These are phyloP conservation scores for Chrysolina haemoptera DNA, from an alignment of 2,888 invertebrate genomes.

Conservation along the genomic window DNA sequence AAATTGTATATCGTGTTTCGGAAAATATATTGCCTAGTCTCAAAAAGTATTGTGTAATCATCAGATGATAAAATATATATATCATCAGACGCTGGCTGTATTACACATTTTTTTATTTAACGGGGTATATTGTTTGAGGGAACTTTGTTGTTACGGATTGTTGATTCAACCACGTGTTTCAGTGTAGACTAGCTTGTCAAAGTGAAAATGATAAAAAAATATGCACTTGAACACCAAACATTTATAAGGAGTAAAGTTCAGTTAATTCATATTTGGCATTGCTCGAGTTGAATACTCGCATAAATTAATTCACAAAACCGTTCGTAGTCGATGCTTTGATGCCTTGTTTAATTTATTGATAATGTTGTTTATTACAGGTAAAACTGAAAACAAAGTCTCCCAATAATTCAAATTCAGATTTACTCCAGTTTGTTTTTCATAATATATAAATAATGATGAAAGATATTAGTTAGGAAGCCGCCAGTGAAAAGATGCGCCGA, in stretches of 20 bases:
- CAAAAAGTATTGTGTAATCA: constrained; percentile 22
- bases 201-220: background rate
- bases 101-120: constrained; percentile 11
- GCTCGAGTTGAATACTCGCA: background rate
- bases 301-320: background rate
- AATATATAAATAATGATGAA: too few species aligned
- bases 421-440: too few species aligned
- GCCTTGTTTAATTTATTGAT: background rate
- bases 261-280: background rate
- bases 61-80: constrained; percentile 19
- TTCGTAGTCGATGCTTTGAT: background rate
- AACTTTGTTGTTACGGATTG: background rate
- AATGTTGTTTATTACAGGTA: too few species aligned
- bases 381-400: too few species aligned
- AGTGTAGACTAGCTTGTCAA: background rate
- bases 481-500: too few species aligned
- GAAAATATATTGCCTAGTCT: background rate
- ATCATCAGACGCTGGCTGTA: constrained; percentile 38
- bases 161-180: background rate
- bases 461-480: too few species aligned
- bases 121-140: background rate
- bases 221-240: background rate
- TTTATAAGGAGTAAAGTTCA: background rate
- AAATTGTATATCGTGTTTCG: background rate
- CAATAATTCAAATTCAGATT: too few species aligned